Evolutionary conservation across 2,797 vertebrate species (phyloP), one percentile per base, ranked within the genome.

Genomic region (Scleropages formosus): DNA sequence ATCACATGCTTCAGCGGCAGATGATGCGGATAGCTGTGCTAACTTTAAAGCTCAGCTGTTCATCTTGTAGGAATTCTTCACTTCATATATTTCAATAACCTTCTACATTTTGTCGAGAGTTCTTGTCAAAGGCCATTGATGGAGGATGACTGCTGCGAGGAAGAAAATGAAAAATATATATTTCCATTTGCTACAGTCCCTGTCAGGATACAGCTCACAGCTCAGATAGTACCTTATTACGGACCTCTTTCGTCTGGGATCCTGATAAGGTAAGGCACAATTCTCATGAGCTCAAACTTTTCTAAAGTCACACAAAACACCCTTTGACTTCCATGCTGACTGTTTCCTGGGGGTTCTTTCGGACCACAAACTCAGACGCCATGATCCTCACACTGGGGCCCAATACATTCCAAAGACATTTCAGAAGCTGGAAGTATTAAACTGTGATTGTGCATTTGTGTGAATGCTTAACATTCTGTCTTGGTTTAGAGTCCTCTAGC

Each of bases 121-220:
- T 82, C 75, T 80, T 85, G 82, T 88, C 85, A 83, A 81, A 82
- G 82, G 70, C n/a, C 78, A 83, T 87, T 82, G 74, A 7, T 71
- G 63, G 63, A 26, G 74, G 76, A 78, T 72, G 78, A 87, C 63
- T 73, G 82, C 20, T 76, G 67, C 76, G 79, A 78, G 79, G 78
- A 61, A 71, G 60, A 75, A 61, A 47, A 74, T 49, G 31, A 62
- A 68, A 56, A 62, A 39, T 6, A 31, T 39, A 39, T 39, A 6
- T 39, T 39, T 76, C 47, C 73, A 75, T 75, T 75, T 4, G 16
- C 66, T 74, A 75, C 3, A 72, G 71, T 58, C 61, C 71, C 66
- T 78, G 76, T 81, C 49, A 64, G 81, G 80, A 78, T 46, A 13
- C 58, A 80, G 85, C 31, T 87, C 74, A 71, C 76, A 82, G 86